These are phyloP conservation scores for Vombatus ursinus DNA, from an alignment of 2,113 vertebrate species.

Conservation along the genomic window DNA sequence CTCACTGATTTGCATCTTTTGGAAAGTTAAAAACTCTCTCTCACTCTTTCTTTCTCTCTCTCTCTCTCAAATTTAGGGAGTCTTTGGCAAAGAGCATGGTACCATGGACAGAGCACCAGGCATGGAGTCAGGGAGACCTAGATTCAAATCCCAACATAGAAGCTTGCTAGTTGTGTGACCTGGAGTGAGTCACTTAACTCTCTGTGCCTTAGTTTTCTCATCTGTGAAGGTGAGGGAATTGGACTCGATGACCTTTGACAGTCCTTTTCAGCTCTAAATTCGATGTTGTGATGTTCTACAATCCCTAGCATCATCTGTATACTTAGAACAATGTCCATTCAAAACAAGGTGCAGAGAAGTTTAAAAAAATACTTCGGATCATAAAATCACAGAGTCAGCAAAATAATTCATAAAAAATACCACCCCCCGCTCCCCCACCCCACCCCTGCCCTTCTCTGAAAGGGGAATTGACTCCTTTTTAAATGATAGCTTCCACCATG, in stretches of 20 bases:
- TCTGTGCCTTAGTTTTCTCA: background rate
- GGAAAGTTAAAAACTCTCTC: background rate
- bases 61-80: background rate
- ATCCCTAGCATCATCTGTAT: background rate
- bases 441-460: slow-evolving; percentile 23
- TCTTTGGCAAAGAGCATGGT: background rate
- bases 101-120: background rate
- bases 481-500: slow-evolving; percentile 38
- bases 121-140: background rate
- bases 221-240: background rate
- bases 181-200: background rate
- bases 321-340: slow-evolving; percentile 11
- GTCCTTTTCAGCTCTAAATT: background rate
- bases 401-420: slow-evolving; percentile 25
- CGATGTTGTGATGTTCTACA: background rate
- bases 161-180: background rate
- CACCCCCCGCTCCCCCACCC: too few relatives aligned
- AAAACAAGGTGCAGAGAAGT: background rate
- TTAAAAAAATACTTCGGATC: slow-evolving; percentile 23
- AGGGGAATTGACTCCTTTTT: slow-evolving; percentile 16
- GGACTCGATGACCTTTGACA: background rate
- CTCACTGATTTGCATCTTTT: slow-evolving; percentile 24
- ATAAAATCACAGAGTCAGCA: background rate
- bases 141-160: background rate
- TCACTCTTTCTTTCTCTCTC: too few relatives aligned